Evolutionary conservation across 1,140 invertebrate species (phyloP), one percentile per base, ranked within the genome.

Genomic region (Amyelois transitella): DNA sequence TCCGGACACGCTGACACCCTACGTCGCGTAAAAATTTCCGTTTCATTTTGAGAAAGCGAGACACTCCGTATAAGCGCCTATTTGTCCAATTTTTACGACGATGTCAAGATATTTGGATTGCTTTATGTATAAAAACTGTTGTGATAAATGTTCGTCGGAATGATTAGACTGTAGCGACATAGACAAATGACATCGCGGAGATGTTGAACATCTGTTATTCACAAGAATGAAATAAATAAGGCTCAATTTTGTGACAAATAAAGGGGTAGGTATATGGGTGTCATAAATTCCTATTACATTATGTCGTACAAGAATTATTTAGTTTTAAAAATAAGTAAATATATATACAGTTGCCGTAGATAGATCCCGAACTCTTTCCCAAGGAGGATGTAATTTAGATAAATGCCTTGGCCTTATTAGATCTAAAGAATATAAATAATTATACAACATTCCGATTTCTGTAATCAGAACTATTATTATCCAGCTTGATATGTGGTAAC

Each of bases 201-300:
- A 63, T 56, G 60, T 55, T 56, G 58, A 74, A 70, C 74, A 77
- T 74, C 64, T 74, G 74, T 74, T 72, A 72, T 72, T 72, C 64
- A 66, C 53, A 66, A 68, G 65, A 77, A 77, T 73, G 70, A 72
- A 63, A 72, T 71, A 70, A 72, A 71, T 70, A 75, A 52, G 51
- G 19, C 28, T 55, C 62, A 62, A 63, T 67, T 67, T 72, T 66
- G 56, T 47, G 55, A 62, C 56, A 60, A 25, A 52, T 45, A 49
- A 49, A 38, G n/a, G n/a, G n/a, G n/a, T n/a, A n/a, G n/a, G n/a
- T n/a, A n/a, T n/a, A n/a, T n/a, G n/a, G n/a, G n/a, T n/a, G n/a
- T n/a, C n/a, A n/a, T n/a, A n/a, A n/a, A n/a, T n/a, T n/a, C n/a
- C n/a, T n/a, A n/a, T n/a, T n/a, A n/a, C n/a, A n/a, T n/a, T n/a